phyloP scores from a whole-genome alignment of 2,113 vertebrate genomes.

The Spea multiplicata region DNA sequence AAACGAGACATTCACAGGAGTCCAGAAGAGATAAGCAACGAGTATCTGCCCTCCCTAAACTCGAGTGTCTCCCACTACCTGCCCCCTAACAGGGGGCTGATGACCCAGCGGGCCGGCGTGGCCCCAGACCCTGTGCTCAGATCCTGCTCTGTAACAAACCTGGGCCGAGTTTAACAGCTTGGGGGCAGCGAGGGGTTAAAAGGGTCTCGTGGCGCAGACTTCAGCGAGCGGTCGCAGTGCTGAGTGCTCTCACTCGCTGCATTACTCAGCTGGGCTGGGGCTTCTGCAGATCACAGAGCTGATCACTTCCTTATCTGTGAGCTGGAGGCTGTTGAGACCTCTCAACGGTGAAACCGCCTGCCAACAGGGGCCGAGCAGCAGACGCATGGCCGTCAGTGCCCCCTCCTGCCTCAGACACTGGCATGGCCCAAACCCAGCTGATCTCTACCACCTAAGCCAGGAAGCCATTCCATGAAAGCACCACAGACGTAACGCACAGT shows the following conservation, averaged over 20 bases:
- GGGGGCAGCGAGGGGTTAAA: background rate
- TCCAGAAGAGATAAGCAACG: no score
- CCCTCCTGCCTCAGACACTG: background rate
- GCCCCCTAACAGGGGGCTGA: no score
- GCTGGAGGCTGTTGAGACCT: conserved; percentile 9
- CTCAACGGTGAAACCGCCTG: background rate
- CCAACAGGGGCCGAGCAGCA: no score
- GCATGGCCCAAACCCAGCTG: background rate
- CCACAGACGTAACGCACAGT: no score
- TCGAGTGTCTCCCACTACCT: no score
- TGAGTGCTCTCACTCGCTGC: background rate
- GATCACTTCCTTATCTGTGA: conserved; percentile 22
- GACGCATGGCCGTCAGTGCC: background rate
- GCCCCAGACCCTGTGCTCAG: no score
- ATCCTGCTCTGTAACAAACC: background rate
- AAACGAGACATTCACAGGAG: no score
- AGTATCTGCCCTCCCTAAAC: no score
- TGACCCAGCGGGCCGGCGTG: no score
- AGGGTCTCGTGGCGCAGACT: background rate
- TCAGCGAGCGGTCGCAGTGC: background rate
- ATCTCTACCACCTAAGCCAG: background rate
- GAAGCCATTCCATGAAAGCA: background rate
- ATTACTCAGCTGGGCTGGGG: background rate
- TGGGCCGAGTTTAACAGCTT: background rate
- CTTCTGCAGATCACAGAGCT: conserved; percentile 14